Evolutionary conservation across 2,797 vertebrate genomes (phyloP).

Genomic region (Chaetophractus vellerosus): DNA sequence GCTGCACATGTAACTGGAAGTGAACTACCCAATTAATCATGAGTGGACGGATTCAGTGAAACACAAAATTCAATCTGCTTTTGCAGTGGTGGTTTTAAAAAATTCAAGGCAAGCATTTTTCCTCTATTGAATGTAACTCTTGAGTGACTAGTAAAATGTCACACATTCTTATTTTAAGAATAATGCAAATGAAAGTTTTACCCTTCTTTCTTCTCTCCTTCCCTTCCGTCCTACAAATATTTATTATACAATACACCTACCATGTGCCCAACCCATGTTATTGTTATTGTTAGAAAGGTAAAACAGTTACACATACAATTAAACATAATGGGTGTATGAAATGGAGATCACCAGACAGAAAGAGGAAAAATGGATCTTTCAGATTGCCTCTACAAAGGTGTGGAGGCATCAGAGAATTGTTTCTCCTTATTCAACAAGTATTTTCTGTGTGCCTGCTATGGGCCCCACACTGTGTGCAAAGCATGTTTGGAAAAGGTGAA

Average conservation of each 20-base stretch:
- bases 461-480: background rate
- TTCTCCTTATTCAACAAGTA: background rate
- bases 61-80: constrained; percentile 74
- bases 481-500: background rate
- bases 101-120: constrained; percentile 55
- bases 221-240: background rate
- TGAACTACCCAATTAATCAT: constrained; percentile 78
- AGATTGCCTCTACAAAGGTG: background rate
- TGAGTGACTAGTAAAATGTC: constrained; percentile 25
- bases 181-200: background rate
- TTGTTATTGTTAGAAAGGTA: background rate
- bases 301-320: background rate
- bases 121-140: constrained; percentile 55
- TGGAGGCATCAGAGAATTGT: background rate
- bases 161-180: constrained; percentile 10
- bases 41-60: constrained; percentile 77
- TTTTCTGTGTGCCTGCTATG: background rate
- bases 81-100: constrained; percentile 68
- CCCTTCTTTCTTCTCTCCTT: background rate
- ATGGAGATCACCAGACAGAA: background rate
- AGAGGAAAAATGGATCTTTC: background rate
- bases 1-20: constrained; percentile 76
- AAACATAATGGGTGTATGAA: background rate
- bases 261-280: background rate
- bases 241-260: background rate